Evolutionary conservation across 2,888 invertebrate genomes (phyloP).

Genomic region (Protonemura montana): DNA sequence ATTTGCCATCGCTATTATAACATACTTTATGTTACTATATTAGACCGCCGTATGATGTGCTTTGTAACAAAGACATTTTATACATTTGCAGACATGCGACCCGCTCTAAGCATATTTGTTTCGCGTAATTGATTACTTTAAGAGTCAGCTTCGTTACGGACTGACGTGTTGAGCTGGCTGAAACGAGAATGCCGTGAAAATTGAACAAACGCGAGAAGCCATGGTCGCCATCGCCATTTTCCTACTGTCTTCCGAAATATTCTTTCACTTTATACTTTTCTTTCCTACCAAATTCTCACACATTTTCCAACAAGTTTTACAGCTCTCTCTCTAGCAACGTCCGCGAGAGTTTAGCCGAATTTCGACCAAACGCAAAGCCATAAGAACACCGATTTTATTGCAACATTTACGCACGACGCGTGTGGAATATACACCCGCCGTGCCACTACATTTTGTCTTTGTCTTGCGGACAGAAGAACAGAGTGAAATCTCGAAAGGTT

Average conservation of each 20-base stretch:
- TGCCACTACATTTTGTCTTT: neutral
- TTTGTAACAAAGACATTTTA: neutral
- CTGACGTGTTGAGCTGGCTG: no score
- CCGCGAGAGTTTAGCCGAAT: neutral
- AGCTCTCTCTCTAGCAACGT: neutral
- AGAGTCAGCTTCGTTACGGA: no score
- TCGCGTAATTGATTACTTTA: neutral
- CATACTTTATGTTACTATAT: no score
- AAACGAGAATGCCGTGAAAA: no score
- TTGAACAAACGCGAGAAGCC: no score
- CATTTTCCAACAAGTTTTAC: neutral
- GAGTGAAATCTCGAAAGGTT: conserved; percentile 2
- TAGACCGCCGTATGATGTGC: neutral
- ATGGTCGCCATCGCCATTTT: no score
- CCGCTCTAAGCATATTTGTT: neutral
- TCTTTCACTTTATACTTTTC: no score
- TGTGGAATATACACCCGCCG: neutral
- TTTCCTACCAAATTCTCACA: no score
- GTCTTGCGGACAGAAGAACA: neutral
- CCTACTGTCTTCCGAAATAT: no score
- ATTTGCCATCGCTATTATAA: neutral
- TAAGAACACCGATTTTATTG: conserved; percentile 7
- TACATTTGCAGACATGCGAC: neutral
- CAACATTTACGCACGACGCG: neutral
- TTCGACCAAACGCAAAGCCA: neutral